Evolutionary conservation across 2,888 invertebrate genomes (phyloP), one percentile per base, ranked within the genome.

Genomic region (Drosophila infuscata): DNA sequence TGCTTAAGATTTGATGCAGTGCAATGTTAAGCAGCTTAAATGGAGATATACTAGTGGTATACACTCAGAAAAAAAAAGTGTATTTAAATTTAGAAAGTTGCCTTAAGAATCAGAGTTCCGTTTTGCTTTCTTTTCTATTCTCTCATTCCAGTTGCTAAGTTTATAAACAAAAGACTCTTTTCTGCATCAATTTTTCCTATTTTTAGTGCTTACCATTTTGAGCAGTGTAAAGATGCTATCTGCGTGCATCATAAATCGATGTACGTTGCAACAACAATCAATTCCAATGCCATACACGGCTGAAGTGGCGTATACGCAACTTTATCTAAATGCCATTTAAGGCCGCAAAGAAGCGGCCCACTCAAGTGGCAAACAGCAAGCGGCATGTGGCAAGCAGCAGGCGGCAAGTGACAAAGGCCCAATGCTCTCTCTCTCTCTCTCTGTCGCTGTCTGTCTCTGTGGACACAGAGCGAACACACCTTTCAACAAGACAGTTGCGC

Each of bases 321-420:
- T 74, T 89, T 90, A 87, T 87, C 87, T 90, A 89, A 90, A 90
- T 89, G 89, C 87, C 89, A 90, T 89, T 87, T 87, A 87, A 75
- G 73, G 71, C 29, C 65, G 48, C 57, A 52, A 64, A 51, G 67
- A 62, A 15, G 58, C 52, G 43, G 81, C 81, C 82, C 79, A 79
- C 79, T 66, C 82, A 80, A 35, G 59, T 52, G 68, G 73, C 76
- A 53, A 53, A 51, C 33, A 41, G 51, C 75, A 69, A 29, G 38
- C 20, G 56, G 62, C 63, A 65, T 15, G 56, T 3, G 38, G 54
- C 58, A 67, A n/a, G 51, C 20, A 49, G 54, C 71, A 49, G 32
- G 62, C 70, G 70, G 68, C 74, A 35, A 35, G 48, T 30, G 49
- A 68, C 69, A 73, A 73, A 60, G 73, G 73, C 52, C 52, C 15